Evolutionary conservation across 2,888 invertebrate genomes (phyloP), one percentile per base, ranked within the genome.

Genomic region (Dolomedes plantarius): DNA sequence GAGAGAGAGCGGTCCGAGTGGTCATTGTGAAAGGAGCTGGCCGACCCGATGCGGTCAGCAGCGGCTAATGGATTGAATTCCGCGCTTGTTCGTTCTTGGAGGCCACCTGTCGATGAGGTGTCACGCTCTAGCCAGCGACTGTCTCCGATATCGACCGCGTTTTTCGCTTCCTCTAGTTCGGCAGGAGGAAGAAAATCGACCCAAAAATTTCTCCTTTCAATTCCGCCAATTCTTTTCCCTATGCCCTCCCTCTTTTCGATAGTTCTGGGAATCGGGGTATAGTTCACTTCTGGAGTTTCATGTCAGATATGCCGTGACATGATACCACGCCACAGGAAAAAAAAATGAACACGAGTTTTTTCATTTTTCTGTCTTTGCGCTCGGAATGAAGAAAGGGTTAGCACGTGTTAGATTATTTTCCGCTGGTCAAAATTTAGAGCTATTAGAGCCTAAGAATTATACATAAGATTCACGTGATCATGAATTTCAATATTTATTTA

Each of bases 61-160:
- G 23, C 19, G 19, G 16, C 19, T 23, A 56, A 56, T 6, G 23
- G 56, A 56, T 56, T 56, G 16, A 56, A 56, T 56, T 23, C 23
- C 56, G 56, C 56, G 56, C 56, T 19, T 3, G 23, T 5, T 23
- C 6, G 23, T 11, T 23, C 23, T 23, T 23, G 65, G 16, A 9
- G 36, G 72, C 77, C 83, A 77, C 77, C 83, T 77, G 77, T 77
- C 82, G 82, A 83, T 76, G 31, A n/a, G n/a, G 29, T 71, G 62
- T 77, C 50, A 56, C 27, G 69, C 64, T 36, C 73, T n/a, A 56
- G 11, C 36, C 65, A 39, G 32, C 19, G 46, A 73, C 75, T 69
- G 75, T 81, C 81, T 81, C 81, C 39, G 27, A 9, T 81, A 81
- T 81, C 41, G 81, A 81, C 74, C 65, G 28, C 23, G 13, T 11